phyloP scores from a whole-genome alignment of 1,140 invertebrate genomes.

The Andrena cerasifolii region DNA sequence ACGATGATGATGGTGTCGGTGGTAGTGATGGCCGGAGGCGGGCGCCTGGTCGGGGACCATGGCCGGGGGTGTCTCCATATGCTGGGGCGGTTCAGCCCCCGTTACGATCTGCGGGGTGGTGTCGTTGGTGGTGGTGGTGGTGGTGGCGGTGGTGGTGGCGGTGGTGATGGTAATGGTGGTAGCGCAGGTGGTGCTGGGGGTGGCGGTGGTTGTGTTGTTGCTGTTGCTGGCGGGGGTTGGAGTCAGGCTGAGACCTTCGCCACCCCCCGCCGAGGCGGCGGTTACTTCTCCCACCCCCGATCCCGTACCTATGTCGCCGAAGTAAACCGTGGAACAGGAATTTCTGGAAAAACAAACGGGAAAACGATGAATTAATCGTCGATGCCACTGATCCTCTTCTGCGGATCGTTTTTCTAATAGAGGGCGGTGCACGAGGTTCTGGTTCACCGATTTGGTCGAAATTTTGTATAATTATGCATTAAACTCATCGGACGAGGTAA shows the following conservation, averaged over 20 bases:
- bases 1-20: slow-evolving; percentile 71
- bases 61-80: slow-evolving; percentile 70
- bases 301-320: slow-evolving; percentile 72
- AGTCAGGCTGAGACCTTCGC: slow-evolving; percentile 64
- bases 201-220: slow-evolving; percentile 43
- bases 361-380: not conserved
- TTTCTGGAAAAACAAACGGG: slow-evolving; percentile 66
- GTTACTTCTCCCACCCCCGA: slow-evolving; percentile 69
- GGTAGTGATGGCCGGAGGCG: slow-evolving; percentile 69
- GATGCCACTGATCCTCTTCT: not conserved
- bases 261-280: slow-evolving; percentile 66
- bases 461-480: too few species aligned
- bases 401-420: too few species aligned
- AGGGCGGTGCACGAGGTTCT: too few species aligned
- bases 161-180: slow-evolving; percentile 49
- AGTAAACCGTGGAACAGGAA: slow-evolving; percentile 76
- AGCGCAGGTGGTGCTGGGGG: slow-evolving; percentile 29
- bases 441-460: too few species aligned
- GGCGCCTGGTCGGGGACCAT: slow-evolving; percentile 72
- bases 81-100: slow-evolving; percentile 68
- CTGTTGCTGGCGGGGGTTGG: slow-evolving; percentile 60
- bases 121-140: slow-evolving; percentile 37
- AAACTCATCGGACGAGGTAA: too few species aligned
- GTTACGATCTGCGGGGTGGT: slow-evolving; percentile 58
- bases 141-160: slow-evolving; percentile 43